These are phyloP conservation scores for Gobio occitaniae DNA, from an alignment of 2,797 vertebrate species.

Conservation along the genomic window DNA sequence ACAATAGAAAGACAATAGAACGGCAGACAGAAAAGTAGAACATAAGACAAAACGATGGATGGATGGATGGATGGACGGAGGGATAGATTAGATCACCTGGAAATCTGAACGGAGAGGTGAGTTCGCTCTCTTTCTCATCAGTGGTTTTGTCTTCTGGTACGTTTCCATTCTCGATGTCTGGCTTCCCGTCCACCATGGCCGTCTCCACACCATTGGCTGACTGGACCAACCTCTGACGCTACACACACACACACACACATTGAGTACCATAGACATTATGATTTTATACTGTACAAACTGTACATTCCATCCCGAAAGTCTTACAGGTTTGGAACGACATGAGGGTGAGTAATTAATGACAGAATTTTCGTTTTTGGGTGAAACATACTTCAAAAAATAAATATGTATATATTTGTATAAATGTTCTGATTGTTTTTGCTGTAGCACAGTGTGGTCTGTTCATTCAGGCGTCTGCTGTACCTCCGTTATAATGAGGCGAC, in stretches of 20 bases:
- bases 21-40: neutral
- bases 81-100: constrained; percentile 72
- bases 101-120: constrained; percentile 87
- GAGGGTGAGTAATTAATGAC: no score
- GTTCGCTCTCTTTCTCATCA: constrained; percentile 77
- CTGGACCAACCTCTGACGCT: constrained; percentile 92
- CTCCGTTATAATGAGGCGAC: constrained; percentile 97
- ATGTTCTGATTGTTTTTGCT: no score
- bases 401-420: no score
- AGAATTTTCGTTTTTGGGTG: no score
- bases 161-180: constrained; percentile 91
- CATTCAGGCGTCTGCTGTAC: constrained; percentile 67
- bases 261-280: no score
- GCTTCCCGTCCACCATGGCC: constrained; percentile 87
- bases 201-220: constrained; percentile 86
- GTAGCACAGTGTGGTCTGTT: neutral
- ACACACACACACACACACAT: neutral
- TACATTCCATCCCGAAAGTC: no score
- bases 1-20: neutral
- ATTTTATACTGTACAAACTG: no score
- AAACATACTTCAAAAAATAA: no score
- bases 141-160: constrained; percentile 87
- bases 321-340: no score
- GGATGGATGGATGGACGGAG: neutral
- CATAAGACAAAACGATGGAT: neutral